A percentile compares a stretch with the other conserved stretches of the same genome.
phyloP scores from a whole-genome alignment of 2,888 invertebrate species.

The Hemithea aestivaria region DNA sequence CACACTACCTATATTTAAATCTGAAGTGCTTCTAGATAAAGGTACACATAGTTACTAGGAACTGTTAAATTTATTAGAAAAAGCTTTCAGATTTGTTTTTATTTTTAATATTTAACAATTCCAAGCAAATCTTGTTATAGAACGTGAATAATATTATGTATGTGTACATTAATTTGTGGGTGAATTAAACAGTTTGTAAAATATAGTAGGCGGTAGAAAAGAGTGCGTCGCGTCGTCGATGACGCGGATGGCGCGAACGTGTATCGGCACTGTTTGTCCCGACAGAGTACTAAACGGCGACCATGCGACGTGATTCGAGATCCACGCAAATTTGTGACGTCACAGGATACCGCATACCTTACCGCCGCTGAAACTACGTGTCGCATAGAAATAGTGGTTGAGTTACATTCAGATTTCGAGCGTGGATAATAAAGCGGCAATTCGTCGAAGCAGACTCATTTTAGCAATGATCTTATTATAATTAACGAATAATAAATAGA shows the following conservation, averaged over 20 bases:
- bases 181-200: slow-evolving; percentile 40
- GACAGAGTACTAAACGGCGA: slow-evolving; percentile 22
- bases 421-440: slow-evolving; percentile 51
- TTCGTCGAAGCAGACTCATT: slow-evolving; percentile 24
- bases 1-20: slow-evolving; percentile 6
- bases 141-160: no score
- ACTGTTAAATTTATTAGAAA: no score
- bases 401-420: slow-evolving; percentile 55
- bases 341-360: slow-evolving; percentile 48
- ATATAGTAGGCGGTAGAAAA: slow-evolving; percentile 17
- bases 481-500: slow-evolving; percentile 20
- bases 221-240: slow-evolving; percentile 14
- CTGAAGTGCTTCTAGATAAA: slow-evolving; percentile 3
- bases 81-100: no score
- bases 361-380: slow-evolving; percentile 45
- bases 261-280: slow-evolving; percentile 14
- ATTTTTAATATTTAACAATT: no score
- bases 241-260: slow-evolving; percentile 20
- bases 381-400: slow-evolving; percentile 69
- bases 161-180: slow-evolving; percentile 25
- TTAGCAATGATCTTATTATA: slow-evolving; percentile 23
- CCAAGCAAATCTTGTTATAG: slow-evolving; percentile 42
- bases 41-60: slow-evolving; percentile 2
- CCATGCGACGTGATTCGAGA: slow-evolving; percentile 27
- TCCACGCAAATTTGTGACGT: slow-evolving; percentile 35